Percentiles rank a stretch among this genome's conserved stretches.
Evolutionary conservation across 1,140 invertebrate genomes (phyloP).

Genomic region (Drosophila jambulina): DNA sequence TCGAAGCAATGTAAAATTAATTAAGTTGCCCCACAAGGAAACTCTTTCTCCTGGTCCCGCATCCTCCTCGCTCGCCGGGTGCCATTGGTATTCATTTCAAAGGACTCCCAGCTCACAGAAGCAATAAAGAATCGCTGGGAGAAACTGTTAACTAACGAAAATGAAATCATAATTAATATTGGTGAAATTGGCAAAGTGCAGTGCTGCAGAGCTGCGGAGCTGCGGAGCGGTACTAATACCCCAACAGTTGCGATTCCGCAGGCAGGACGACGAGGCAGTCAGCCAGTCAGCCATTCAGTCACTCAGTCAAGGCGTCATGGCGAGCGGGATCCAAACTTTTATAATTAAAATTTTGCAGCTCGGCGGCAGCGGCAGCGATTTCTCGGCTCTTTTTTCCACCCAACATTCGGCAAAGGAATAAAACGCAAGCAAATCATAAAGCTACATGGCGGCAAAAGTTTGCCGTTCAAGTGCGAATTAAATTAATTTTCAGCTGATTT

Average conservation of each 20-base stretch:
- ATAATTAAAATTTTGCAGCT: slow-evolving; percentile 80
- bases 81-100: slow-evolving; percentile 54
- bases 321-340: slow-evolving; percentile 77
- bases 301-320: slow-evolving; percentile 58
- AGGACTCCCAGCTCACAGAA: slow-evolving; percentile 3
- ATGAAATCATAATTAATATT: slow-evolving; percentile 82
- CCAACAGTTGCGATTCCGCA: slow-evolving; percentile 37
- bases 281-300: slow-evolving; percentile 31
- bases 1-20: slow-evolving; percentile 80
- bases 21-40: slow-evolving; percentile 76
- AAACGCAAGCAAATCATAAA: slow-evolving; percentile 69
- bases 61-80: background rate
- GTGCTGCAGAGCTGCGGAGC: slow-evolving; percentile 20
- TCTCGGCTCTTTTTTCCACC: slow-evolving; percentile 14
- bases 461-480: slow-evolving; percentile 73
- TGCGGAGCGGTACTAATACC: slow-evolving; percentile 41
- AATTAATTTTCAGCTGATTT: slow-evolving; percentile 84
- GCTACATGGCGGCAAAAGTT: slow-evolving; percentile 70
- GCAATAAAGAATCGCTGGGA: slow-evolving; percentile 35
- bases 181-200: slow-evolving; percentile 73
- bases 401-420: slow-evolving; percentile 17
- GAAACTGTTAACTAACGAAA: slow-evolving; percentile 57
- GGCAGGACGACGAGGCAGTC: slow-evolving; percentile 12
- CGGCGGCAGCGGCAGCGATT: slow-evolving; percentile 22
- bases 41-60: slow-evolving; percentile 19